phyloP scores from a whole-genome alignment of 1,140 invertebrate species.

The Ptiloglossa arizonensis region DNA sequence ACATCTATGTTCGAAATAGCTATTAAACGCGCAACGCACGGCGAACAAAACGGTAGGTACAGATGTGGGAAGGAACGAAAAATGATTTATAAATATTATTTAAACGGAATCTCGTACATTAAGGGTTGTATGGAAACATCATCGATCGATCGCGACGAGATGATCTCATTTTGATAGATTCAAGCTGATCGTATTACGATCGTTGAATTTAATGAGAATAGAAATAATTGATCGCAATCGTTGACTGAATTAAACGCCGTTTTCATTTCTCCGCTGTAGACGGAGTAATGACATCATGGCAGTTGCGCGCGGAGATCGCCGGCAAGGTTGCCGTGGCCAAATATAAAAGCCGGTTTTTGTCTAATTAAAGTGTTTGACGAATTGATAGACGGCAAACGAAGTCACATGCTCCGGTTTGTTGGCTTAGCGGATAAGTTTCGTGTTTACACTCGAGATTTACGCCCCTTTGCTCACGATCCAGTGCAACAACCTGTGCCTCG shows the following conservation, averaged over 20 bases:
- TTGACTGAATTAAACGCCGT: not conserved
- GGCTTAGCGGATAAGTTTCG: constrained; percentile 57
- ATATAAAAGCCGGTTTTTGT: constrained; percentile 52
- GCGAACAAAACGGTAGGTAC: too few relatives aligned
- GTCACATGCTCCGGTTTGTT: constrained; percentile 63
- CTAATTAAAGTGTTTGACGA: constrained; percentile 72
- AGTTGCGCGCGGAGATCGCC: not conserved
- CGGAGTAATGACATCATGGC: not conserved
- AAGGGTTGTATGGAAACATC: too few relatives aligned
- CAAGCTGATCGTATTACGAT: too few relatives aligned
- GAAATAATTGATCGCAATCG: too few relatives aligned
- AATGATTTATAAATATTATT: too few relatives aligned
- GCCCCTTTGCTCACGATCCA: constrained; percentile 29
- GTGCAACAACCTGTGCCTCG: constrained; percentile 48
- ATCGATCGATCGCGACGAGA: too few relatives aligned
- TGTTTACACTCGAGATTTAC: constrained; percentile 59
- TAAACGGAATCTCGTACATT: too few relatives aligned
- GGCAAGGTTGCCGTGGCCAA: constrained; percentile 50
- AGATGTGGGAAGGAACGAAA: too few relatives aligned
- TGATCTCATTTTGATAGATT: too few relatives aligned
- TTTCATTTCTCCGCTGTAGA: not conserved
- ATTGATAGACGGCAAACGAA: constrained; percentile 65
- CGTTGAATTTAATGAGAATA: too few relatives aligned
- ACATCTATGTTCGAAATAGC: too few relatives aligned
- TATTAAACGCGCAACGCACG: too few relatives aligned